A percentile compares a stretch with the other conserved stretches of the same genome.
These are phyloP conservation scores for Tiphia femorata DNA, from an alignment of 2,888 invertebrate species.

Conservation along the genomic window DNA sequence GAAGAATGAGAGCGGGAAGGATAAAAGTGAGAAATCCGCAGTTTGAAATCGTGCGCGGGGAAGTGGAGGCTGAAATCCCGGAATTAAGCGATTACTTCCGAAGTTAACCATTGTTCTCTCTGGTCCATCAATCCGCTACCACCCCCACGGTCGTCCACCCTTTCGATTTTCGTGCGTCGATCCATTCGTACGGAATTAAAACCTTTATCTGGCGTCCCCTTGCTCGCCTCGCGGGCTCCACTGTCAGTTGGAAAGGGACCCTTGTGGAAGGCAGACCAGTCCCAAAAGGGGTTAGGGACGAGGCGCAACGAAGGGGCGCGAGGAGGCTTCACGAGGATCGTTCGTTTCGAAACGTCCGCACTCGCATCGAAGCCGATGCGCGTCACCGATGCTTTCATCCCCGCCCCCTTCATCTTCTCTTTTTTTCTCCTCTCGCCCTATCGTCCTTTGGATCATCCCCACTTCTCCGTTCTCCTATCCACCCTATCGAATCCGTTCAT, in stretches of 20 bases:
- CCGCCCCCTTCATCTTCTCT: conserved; percentile 2
- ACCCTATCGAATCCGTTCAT: not conserved
- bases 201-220: conserved; percentile 50
- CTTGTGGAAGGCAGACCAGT: conserved; percentile 5
- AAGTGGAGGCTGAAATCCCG: conserved; percentile 33
- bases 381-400: conserved; percentile 24
- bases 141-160: not conserved
- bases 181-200: conserved; percentile 56
- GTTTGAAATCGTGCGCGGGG: conserved; percentile 16
- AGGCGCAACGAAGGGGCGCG: not conserved
- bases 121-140: conserved; percentile 40
- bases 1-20: not conserved
- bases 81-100: conserved; percentile 51
- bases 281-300: not conserved
- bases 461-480: not conserved
- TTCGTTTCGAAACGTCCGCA: conserved; percentile 31
- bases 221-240: conserved; percentile 26
- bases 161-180: conserved; percentile 43
- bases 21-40: conserved; percentile 27
- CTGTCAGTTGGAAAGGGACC: conserved; percentile 14
- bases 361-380: conserved; percentile 35
- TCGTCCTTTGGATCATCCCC: conserved; percentile 1
- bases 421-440: conserved; percentile 17
- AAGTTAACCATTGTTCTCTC: conserved; percentile 51
- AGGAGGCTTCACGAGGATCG: conserved; percentile 12